Conservation (phyloP, 2,797 vertebrate genomes). For the Masticophis lateralis region DNA sequence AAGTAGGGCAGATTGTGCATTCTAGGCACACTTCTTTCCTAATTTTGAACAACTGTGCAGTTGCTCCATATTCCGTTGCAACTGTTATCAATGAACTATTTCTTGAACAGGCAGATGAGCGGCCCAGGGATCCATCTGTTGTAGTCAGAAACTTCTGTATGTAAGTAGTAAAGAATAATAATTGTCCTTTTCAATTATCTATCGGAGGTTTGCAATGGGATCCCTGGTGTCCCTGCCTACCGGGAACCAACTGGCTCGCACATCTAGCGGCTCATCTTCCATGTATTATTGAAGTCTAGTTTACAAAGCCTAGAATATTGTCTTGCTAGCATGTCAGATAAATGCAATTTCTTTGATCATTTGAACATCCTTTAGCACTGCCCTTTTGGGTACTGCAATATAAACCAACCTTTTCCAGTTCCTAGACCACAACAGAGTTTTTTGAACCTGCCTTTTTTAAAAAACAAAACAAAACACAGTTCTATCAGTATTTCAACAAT, state of each 20-base stretch:
- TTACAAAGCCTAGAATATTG: not conserved
- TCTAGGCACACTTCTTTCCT: not conserved
- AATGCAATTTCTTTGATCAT: not conserved
- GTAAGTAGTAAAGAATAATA: not conserved
- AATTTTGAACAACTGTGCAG: not conserved
- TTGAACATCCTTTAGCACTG: too few species aligned
- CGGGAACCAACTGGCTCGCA: too few species aligned
- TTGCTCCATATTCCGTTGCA: not conserved
- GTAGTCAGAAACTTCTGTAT: not conserved
- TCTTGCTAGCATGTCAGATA: not conserved
- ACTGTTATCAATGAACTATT: not conserved
- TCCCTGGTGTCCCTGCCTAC: not conserved
- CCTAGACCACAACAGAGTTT: not conserved
- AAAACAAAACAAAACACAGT: not conserved
- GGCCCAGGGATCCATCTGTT: not conserved
- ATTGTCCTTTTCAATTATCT: not conserved
- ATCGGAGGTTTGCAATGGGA: not conserved
- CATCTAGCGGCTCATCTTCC: not conserved
- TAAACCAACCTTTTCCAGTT: not conserved
- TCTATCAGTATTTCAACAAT: not conserved
- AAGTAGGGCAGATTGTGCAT: not conserved
- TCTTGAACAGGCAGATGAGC: not conserved
- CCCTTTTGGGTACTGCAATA: too few species aligned
- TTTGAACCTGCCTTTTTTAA: not conserved
- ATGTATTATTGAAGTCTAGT: not conserved